A percentile compares a stretch with the other conserved stretches of the same genome.
These are phyloP conservation scores for Drosophila sordidula DNA, from an alignment of 2,888 invertebrate species.

Conservation along the genomic window DNA sequence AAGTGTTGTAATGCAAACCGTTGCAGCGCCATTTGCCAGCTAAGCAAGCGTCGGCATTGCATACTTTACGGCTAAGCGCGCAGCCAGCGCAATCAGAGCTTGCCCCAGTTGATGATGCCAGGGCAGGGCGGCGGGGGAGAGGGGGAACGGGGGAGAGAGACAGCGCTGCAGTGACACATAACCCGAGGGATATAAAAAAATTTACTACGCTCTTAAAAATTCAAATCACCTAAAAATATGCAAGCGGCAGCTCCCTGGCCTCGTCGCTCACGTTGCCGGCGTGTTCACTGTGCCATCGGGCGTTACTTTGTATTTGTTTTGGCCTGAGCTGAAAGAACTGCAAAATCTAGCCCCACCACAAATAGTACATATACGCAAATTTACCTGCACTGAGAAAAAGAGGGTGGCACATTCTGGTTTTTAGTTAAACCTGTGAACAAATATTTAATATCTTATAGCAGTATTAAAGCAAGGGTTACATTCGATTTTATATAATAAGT, in stretches of 20 bases:
- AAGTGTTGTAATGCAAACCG: slow-evolving; percentile 41
- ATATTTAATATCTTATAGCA: no score
- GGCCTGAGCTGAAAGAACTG: slow-evolving; percentile 26
- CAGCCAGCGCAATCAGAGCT: slow-evolving; percentile 28
- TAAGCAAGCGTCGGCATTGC: slow-evolving; percentile 46
- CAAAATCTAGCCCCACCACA: slow-evolving; percentile 33
- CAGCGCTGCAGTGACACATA: slow-evolving; percentile 61
- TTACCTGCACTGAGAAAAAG: slow-evolving; percentile 11
- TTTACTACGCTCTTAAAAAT: slow-evolving; percentile 71
- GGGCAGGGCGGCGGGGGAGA: background rate
- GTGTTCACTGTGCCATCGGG: slow-evolving; percentile 11
- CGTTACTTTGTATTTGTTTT: slow-evolving; percentile 51
- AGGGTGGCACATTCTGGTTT: no score
- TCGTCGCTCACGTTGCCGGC: slow-evolving; percentile 10
- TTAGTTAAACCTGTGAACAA: no score
- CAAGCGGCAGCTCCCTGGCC: slow-evolving; percentile 36
- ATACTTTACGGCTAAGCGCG: slow-evolving; percentile 46
- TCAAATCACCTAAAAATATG: slow-evolving; percentile 79
- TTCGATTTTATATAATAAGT: no score
- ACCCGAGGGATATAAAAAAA: slow-evolving; percentile 67
- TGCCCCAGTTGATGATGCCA: slow-evolving; percentile 10
- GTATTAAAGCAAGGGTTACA: no score
- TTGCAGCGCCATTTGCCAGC: slow-evolving; percentile 52
- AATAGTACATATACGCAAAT: slow-evolving; percentile 10
- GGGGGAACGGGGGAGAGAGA: background rate